Percentiles rank a stretch among this genome's conserved stretches.
Evolutionary conservation across 2,888 invertebrate species (phyloP).

Genomic region (Pollenia griseotomentosa): DNA sequence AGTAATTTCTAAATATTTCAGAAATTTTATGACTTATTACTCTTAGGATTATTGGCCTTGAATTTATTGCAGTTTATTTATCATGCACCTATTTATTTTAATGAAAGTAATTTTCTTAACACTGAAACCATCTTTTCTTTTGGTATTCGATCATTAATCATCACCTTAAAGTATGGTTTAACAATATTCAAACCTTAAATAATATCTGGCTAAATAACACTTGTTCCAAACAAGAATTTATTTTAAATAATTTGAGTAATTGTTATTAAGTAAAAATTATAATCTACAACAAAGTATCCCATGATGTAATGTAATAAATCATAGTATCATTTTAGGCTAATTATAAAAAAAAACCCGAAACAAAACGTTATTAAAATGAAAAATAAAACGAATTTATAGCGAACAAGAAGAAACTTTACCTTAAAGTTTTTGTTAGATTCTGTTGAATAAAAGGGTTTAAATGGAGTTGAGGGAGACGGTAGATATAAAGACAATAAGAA

Average conservation of each 20-base stretch:
- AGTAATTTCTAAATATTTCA: too few species aligned
- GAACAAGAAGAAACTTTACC: slow-evolving; percentile 35
- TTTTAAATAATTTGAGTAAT: slow-evolving; percentile 79
- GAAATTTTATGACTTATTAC: too few species aligned
- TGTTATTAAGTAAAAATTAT: slow-evolving; percentile 73
- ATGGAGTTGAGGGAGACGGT: background rate
- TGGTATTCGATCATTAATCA: slow-evolving; percentile 77
- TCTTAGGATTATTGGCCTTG: too few species aligned
- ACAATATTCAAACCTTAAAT: slow-evolving; percentile 26
- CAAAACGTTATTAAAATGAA: slow-evolving; percentile 58
- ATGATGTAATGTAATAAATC: slow-evolving; percentile 79
- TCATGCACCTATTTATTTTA: background rate
- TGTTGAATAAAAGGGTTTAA: slow-evolving; percentile 41
- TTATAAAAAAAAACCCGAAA: slow-evolving; percentile 73
- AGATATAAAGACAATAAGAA: slow-evolving; percentile 1
- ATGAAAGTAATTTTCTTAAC: background rate
- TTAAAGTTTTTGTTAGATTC: slow-evolving; percentile 14
- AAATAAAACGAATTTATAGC: slow-evolving; percentile 44
- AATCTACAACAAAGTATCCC: slow-evolving; percentile 59
- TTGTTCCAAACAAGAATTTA: slow-evolving; percentile 67
- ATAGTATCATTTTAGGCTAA: slow-evolving; percentile 80
- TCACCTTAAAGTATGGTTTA: slow-evolving; percentile 71
- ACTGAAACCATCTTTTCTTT: background rate
- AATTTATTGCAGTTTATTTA: too few species aligned
- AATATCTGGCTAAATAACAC: slow-evolving; percentile 49